Evolutionary conservation across 64 coral and sea anemone species (phyloP).

Genomic region (Pocillopora verrucosa): DNA sequence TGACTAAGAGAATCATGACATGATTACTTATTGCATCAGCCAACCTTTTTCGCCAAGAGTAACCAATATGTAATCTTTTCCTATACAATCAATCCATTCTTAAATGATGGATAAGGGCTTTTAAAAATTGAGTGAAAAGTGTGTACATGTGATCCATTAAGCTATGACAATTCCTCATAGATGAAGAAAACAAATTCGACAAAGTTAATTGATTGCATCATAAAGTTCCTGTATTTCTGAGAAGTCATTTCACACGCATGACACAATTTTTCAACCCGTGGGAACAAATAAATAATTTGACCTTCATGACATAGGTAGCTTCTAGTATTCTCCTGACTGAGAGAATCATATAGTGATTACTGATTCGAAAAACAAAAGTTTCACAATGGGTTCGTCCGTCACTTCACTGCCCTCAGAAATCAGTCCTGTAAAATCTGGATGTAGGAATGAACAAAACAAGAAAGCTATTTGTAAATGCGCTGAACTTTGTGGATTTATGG

Average conservation of each 20-base stretch:
- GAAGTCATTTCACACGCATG: background rate
- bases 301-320: background rate
- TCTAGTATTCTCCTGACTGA: background rate
- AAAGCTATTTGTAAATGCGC: background rate
- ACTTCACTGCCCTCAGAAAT: background rate
- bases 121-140: too few species aligned
- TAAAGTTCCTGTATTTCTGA: background rate
- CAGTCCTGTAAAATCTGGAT: background rate
- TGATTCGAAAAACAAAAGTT: background rate
- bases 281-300: background rate
- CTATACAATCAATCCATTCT: too few species aligned
- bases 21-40: too few species aligned
- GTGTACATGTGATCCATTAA: too few species aligned
- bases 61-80: too few species aligned
- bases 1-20: too few species aligned
- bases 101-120: too few species aligned
- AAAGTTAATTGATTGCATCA: too few species aligned
- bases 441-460: background rate
- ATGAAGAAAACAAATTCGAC: too few species aligned
- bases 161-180: too few species aligned
- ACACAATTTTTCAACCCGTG: background rate
- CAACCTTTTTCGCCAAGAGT: too few species aligned
- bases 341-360: background rate
- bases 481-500: background rate
- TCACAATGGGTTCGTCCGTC: background rate